These are phyloP conservation scores for Tenebrosternarchus preto DNA, from an alignment of 2,113 vertebrate species.

Conservation along the genomic window DNA sequence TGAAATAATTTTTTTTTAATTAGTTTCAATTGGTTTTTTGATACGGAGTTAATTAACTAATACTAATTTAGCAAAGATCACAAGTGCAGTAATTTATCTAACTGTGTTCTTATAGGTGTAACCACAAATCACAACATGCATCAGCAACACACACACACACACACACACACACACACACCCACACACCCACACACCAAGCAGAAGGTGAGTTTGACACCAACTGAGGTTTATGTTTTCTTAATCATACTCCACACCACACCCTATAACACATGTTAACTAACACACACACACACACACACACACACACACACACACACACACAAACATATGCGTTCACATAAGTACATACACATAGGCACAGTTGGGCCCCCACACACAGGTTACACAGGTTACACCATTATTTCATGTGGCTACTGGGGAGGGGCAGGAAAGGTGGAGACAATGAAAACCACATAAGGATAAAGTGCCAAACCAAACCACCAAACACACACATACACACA, in stretches of 20 bases:
- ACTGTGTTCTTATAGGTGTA: not conserved
- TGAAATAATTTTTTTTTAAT: too few relatives aligned
- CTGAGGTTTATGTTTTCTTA: slow-evolving; percentile 37
- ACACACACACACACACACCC: not conserved
- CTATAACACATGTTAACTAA: not conserved
- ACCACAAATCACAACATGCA: not conserved
- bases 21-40: too few relatives aligned
- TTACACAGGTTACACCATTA: slow-evolving; percentile 24
- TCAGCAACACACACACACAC: too few relatives aligned
- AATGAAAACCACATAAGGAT: slow-evolving; percentile 18
- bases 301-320: not conserved
- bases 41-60: too few relatives aligned
- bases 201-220: slow-evolving; percentile 21
- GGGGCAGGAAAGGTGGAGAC: slow-evolving; percentile 50
- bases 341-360: not conserved
- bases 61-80: too few relatives aligned
- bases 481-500: not conserved
- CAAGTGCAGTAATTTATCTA: not conserved
- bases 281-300: not conserved
- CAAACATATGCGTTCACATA: not conserved
- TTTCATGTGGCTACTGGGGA: slow-evolving; percentile 41
- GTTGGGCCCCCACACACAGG: not conserved
- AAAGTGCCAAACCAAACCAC: too few relatives aligned
- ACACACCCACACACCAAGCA: slow-evolving; percentile 10
- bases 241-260: slow-evolving; percentile 37